These are phyloP conservation scores for Darevskia mixta DNA, from an alignment of 2,797 vertebrate species.

Conservation along the genomic window DNA sequence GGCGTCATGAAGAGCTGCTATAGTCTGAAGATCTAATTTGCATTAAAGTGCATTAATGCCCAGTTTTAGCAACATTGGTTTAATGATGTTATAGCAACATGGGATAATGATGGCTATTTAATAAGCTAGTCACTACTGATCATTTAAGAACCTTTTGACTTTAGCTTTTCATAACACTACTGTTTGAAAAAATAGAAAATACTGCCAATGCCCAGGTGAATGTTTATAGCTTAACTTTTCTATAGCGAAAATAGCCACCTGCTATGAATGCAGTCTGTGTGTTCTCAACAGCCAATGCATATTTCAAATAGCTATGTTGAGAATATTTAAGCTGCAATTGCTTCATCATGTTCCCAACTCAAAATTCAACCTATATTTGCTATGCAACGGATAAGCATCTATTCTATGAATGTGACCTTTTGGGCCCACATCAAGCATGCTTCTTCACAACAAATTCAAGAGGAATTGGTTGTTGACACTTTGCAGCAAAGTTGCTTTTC, in stretches of 20 bases:
- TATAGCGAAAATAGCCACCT: constrained; percentile 2
- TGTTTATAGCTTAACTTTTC: constrained; percentile 26
- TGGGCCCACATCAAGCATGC: background rate
- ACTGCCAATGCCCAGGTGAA: constrained; percentile 21
- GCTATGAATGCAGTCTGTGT: background rate
- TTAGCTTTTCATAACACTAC: constrained; percentile 9
- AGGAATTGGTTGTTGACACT: background rate
- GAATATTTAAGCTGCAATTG: background rate
- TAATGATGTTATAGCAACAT: constrained; percentile 1
- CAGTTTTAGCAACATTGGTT: background rate
- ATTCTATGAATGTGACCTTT: background rate
- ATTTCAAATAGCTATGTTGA: background rate
- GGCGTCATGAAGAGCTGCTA: constrained; percentile 20
- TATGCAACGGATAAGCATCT: background rate
- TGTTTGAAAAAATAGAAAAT: background rate
- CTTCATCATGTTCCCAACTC: background rate
- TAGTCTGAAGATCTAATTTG: background rate
- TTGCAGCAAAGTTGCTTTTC: background rate
- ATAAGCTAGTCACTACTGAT: background rate
- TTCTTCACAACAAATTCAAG: background rate
- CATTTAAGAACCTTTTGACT: background rate
- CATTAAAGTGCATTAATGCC: constrained; percentile 28
- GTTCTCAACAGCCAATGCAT: background rate
- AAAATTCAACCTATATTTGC: background rate
- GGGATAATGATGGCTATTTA: constrained; percentile 4